These are phyloP conservation scores for Drosophila sordidula DNA, from an alignment of 2,888 invertebrate genomes.

Conservation along the genomic window DNA sequence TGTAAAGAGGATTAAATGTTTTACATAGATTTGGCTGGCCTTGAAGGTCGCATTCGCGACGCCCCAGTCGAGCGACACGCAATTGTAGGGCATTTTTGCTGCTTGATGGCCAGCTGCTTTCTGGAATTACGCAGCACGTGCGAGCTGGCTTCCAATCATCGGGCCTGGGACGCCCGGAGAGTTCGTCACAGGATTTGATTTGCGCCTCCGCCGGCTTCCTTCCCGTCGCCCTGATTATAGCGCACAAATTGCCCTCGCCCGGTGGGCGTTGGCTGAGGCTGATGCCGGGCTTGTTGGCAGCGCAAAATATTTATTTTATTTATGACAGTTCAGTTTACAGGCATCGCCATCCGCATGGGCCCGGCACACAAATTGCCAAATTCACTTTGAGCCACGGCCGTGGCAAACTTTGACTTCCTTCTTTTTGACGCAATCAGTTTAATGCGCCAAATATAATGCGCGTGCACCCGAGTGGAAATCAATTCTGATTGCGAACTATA, in stretches of 20 bases:
- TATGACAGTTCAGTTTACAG: slow-evolving; percentile 59
- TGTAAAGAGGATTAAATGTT: neutral
- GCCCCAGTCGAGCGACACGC: too few species aligned
- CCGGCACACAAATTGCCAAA: slow-evolving; percentile 38
- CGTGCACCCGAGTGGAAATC: slow-evolving; percentile 50
- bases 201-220: slow-evolving; percentile 36
- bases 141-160: slow-evolving; percentile 40
- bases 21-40: neutral
- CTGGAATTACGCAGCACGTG: slow-evolving; percentile 55
- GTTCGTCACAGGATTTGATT: slow-evolving; percentile 62
- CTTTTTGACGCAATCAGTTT: slow-evolving; percentile 52
- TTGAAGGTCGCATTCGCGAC: too few species aligned
- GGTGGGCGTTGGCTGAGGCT: slow-evolving; percentile 1
- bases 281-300: slow-evolving; percentile 35
- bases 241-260: slow-evolving; percentile 50
- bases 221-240: slow-evolving; percentile 41
- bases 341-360: slow-evolving; percentile 9
- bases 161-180: slow-evolving; percentile 30
- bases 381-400: slow-evolving; percentile 48
- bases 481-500: slow-evolving; percentile 53
- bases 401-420: slow-evolving; percentile 50
- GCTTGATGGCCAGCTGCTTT: slow-evolving; percentile 34
- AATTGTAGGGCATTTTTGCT: slow-evolving; percentile 1
- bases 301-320: slow-evolving; percentile 59
- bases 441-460: slow-evolving; percentile 47